Percentiles rank a stretch among this genome's conserved stretches.
Conservation (phyloP, 92 coral and sea anemone genomes). For the Epizoanthus illoricatus region DNA sequence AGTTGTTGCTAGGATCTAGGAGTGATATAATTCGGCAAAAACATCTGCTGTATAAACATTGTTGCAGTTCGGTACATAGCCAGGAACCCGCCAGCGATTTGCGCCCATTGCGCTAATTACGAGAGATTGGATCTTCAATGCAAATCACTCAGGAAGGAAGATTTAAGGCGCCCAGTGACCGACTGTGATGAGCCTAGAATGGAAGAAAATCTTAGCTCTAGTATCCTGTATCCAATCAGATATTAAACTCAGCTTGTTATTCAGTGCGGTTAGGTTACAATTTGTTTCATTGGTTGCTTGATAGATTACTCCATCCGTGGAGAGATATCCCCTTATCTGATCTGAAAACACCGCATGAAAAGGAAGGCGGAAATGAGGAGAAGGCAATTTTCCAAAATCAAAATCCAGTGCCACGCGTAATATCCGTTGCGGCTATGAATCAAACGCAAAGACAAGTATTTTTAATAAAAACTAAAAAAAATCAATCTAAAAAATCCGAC, state of each 20-base stretch:
- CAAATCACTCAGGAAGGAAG: not conserved
- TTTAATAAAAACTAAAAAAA: slow-evolving; percentile 9
- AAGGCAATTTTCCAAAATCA: slow-evolving; percentile 23
- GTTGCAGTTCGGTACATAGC: not conserved
- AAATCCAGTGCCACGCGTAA: not conserved
- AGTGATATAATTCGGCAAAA: not conserved
- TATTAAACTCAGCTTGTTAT: slow-evolving; percentile 3
- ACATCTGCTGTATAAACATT: not conserved
- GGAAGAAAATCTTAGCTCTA: not conserved
- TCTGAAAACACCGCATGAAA: slow-evolving; percentile 39
- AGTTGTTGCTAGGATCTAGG: not conserved
- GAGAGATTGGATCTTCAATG: slow-evolving; percentile 23
- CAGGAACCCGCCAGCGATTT: not conserved
- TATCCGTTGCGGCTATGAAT: slow-evolving; percentile 20
- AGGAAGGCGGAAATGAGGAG: slow-evolving; percentile 38
- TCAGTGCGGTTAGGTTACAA: slow-evolving; percentile 18
- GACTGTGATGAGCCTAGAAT: not conserved
- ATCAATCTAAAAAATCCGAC: not conserved
- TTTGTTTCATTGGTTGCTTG: slow-evolving; percentile 28
- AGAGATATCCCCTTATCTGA: slow-evolving; percentile 26
- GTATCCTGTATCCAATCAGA: not conserved
- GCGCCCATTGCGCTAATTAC: slow-evolving; percentile 21
- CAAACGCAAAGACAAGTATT: not conserved
- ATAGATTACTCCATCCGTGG: slow-evolving; percentile 19
- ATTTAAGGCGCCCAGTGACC: slow-evolving; percentile 10